phyloP scores from a whole-genome alignment of 2,797 vertebrate genomes.

The Malurus splendens region DNA sequence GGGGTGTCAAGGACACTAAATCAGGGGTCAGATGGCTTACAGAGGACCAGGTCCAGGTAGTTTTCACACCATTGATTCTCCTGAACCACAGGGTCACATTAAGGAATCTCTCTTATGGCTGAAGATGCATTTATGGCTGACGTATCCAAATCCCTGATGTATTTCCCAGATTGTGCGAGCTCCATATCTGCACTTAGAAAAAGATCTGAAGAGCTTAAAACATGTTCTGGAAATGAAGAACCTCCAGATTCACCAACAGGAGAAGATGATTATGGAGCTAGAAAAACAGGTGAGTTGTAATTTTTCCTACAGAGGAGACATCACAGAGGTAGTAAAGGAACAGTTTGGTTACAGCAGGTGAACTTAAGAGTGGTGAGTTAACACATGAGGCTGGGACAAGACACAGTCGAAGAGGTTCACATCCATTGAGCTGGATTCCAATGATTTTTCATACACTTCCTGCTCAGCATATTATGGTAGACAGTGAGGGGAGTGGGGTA shows the following conservation, averaged over 20 bases:
- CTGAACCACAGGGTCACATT: not conserved
- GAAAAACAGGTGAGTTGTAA: conserved; percentile 86
- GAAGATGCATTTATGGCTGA: not conserved
- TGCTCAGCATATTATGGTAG: not conserved
- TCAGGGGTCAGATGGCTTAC: not conserved
- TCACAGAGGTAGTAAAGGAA: not conserved
- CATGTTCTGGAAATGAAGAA: conserved; percentile 97
- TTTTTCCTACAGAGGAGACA: not conserved
- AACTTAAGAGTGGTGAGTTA: not conserved
- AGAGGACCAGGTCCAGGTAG: not conserved
- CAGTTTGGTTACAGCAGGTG: not conserved
- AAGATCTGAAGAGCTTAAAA: conserved; percentile 91
- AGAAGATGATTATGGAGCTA: conserved; percentile 89
- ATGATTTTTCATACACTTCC: not conserved
- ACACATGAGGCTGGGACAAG: not conserved
- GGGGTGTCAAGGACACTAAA: not conserved
- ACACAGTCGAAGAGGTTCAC: not conserved
- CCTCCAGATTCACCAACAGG: conserved; percentile 92
- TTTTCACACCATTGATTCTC: not conserved
- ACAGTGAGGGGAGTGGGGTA: fast-evolving
- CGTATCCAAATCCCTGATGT: not conserved
- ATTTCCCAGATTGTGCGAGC: conserved; percentile 82
- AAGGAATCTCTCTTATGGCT: not conserved
- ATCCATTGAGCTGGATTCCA: not conserved
- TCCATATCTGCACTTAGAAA: conserved; percentile 91